Evolutionary conservation across 2,888 invertebrate genomes (phyloP).

Genomic region (Meta bourneti): DNA sequence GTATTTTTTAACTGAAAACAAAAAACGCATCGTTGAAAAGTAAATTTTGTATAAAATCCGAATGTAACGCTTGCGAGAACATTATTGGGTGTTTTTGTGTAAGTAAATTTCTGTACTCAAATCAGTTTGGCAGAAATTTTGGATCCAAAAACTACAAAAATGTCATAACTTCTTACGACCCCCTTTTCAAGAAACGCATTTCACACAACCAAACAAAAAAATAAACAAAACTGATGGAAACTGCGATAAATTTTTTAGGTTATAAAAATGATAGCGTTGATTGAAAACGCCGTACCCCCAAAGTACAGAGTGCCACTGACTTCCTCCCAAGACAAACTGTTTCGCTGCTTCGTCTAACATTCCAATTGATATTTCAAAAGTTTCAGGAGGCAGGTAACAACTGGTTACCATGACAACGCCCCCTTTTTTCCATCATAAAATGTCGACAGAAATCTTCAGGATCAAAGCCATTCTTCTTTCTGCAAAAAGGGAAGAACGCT

Average conservation of each 20-base stretch:
- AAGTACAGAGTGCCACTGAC: neutral
- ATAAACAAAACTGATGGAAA: neutral
- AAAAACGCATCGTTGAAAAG: no score
- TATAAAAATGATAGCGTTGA: neutral
- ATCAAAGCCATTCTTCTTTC: slow-evolving; percentile 34
- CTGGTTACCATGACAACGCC: slow-evolving; percentile 27
- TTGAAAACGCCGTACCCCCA: neutral
- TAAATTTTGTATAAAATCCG: no score
- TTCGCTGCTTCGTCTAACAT: neutral
- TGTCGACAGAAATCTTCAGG: slow-evolving; percentile 26
- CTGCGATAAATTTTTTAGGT: neutral
- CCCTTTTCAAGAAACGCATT: no score
- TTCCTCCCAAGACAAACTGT: slow-evolving; percentile 3
- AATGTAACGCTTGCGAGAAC: no score
- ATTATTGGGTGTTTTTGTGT: no score
- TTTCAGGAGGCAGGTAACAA: slow-evolving; percentile 32
- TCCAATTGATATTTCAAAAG: slow-evolving; percentile 19
- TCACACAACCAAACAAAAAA: no score
- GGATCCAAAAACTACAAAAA: no score
- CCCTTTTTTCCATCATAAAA: slow-evolving; percentile 30
- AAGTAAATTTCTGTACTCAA: no score
- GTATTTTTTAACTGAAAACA: no score
- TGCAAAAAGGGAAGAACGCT: neutral
- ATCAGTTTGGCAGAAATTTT: no score
- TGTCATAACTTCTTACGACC: no score